phyloP scores from a whole-genome alignment of 2,888 invertebrate species.

The Amphimallon solstitiale region DNA sequence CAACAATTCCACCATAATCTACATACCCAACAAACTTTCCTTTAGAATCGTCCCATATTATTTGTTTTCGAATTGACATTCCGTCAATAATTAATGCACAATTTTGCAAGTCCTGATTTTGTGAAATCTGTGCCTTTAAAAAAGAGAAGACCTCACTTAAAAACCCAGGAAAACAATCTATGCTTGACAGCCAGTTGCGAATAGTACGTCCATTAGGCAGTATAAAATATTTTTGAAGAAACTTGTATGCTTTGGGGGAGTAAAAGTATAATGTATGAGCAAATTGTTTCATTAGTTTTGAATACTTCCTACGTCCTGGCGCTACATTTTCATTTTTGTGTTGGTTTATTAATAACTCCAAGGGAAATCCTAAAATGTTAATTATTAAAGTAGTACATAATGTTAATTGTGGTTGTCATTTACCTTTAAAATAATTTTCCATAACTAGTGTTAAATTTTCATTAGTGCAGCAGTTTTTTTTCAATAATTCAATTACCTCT shows the following conservation, averaged over 20 bases:
- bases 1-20: neutral
- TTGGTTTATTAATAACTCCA: no score
- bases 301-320: conserved; percentile 11
- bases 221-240: conserved; percentile 20
- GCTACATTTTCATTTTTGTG: no score
- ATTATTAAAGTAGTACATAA: no score
- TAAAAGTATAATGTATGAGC: conserved; percentile 35
- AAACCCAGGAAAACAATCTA: conserved; percentile 28
- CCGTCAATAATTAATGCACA: neutral
- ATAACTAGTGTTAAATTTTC: no score
- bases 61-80: neutral
- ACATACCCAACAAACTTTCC: neutral
- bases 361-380: no score
- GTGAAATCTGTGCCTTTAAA: neutral
- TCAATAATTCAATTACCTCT: no score
- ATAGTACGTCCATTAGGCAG: conserved; percentile 34
- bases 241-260: conserved; percentile 36
- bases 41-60: neutral
- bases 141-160: conserved; percentile 24
- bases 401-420: no score
- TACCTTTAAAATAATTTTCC: no score
- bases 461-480: no score
- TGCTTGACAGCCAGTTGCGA: conserved; percentile 24
- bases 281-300: conserved; percentile 33
- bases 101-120: neutral